phyloP scores from a whole-genome alignment of 2,888 invertebrate species.

The Drosophila robusta region DNA sequence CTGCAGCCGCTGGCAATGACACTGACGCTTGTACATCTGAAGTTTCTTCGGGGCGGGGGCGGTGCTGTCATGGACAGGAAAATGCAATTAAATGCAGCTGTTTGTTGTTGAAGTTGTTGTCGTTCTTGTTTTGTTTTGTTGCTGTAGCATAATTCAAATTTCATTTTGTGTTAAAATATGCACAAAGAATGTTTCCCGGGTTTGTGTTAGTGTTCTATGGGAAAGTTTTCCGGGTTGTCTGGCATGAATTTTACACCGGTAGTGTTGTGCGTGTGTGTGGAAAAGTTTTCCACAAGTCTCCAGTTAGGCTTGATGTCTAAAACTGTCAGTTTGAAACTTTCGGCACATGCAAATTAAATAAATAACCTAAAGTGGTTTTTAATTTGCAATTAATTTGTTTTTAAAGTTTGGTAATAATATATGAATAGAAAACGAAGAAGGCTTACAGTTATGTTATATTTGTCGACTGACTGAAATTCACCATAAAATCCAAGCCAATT shows the following conservation, averaged over 20 bases:
- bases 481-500: too few species aligned
- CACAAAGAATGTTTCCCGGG: conserved; percentile 34
- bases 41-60: conserved; percentile 6
- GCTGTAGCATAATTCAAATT: conserved; percentile 49
- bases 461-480: too few species aligned
- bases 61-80: conserved; percentile 40
- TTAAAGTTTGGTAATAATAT: not conserved
- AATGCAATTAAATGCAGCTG: conserved; percentile 66
- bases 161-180: conserved; percentile 54
- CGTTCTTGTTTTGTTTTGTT: not conserved
- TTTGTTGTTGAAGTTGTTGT: conserved; percentile 12
- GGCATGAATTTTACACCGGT: conserved; percentile 40
- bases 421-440: not conserved
- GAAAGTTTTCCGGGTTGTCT: conserved; percentile 39
- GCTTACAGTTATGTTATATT: too few species aligned
- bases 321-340: conserved; percentile 22
- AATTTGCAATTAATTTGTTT: conserved; percentile 12
- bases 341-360: conserved; percentile 41
- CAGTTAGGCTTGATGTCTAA: conserved; percentile 8
- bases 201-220: conserved; percentile 12
- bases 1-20: conserved; percentile 35
- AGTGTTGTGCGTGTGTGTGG: conserved; percentile 33
- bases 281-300: conserved; percentile 36
- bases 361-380: conserved; percentile 48
- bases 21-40: conserved; percentile 21